Evolutionary conservation across 2,888 invertebrate genomes (phyloP).

Genomic region (Brachyopa scutellaris): DNA sequence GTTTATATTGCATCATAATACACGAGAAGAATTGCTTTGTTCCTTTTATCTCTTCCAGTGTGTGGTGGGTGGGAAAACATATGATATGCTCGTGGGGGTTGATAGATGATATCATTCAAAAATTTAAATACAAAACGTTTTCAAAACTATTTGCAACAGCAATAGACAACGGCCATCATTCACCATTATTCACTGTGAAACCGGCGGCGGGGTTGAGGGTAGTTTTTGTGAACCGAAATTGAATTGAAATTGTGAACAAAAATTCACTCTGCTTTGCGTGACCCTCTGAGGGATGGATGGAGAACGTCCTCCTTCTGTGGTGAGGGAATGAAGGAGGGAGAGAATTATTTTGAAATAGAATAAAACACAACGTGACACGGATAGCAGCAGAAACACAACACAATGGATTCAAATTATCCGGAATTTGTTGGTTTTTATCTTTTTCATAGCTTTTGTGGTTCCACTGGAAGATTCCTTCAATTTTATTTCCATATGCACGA

Average conservation of each 20-base stretch:
- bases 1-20: conserved; percentile 47
- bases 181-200: background rate
- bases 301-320: background rate
- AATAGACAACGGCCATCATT: conserved; percentile 32
- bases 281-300: conserved; percentile 2
- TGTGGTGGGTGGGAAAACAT: background rate
- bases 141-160: conserved; percentile 55
- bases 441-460: conserved; percentile 17
- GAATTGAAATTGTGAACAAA: conserved; percentile 45
- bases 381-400: conserved; percentile 33
- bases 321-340: no score
- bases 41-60: background rate
- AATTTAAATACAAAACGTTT: conserved; percentile 51
- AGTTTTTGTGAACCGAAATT: conserved; percentile 29
- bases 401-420: conserved; percentile 51
- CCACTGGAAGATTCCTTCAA: background rate
- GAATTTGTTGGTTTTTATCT: conserved; percentile 8
- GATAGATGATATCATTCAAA: conserved; percentile 55
- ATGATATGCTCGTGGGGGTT: conserved; percentile 23
- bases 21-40: conserved; percentile 25
- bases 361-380: conserved; percentile 65
- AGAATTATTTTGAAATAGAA: conserved; percentile 60
- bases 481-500: conserved; percentile 14
- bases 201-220: no score
- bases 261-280: conserved; percentile 32